Base-by-base conservation (phyloP, 2,113 vertebrate genomes). In the Grantiella picta region DNA sequence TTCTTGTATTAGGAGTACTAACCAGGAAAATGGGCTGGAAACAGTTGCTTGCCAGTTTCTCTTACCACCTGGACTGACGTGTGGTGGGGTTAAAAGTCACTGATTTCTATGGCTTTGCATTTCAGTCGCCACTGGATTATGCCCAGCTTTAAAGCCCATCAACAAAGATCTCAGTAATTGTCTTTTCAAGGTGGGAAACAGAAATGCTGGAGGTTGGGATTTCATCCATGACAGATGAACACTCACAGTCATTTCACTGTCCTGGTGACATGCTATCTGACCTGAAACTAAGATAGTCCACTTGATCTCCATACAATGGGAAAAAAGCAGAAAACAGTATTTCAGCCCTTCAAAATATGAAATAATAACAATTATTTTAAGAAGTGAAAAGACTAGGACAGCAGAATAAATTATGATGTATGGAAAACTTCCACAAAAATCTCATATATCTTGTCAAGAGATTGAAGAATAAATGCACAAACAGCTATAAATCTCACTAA, bases 71-170 rank as follows among this genome's bases (percentile, higher is more conserved):
- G 92, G 85, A 59, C 91, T n/a, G 24, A 85, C 0, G 49, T 82
- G 87, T 35, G 76, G 54, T 85, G 85, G 94, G 94, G 85, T 95
- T 95, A 92, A 94, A 97, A 79, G 94, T 91, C 96, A 96, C 11
- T 27, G 80, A 84, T 81, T 87, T 89, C 49, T 63, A 69, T 36
- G 63, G 90, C 52, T 96, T 87, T 81, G 64, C 92, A 59, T 75
- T 94, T 96, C 91, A 52, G 73, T 94, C 92, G 56, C 63, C 4
- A 18, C 90, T 92, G 91, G 92, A 89, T 89, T 86, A 47, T 36
- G 57, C 45, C 66, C 80, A 89, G 86, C 82, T 93, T 66, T 94
- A 91, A 96, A 76, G 73, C 57, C 49, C 63, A 56, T 94, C 83
- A 66, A 38, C 53, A 77, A 83, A 85, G 93, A 10, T 15, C 76